phyloP scores from a whole-genome alignment of 2,888 invertebrate species.

The Caprella mutica region DNA sequence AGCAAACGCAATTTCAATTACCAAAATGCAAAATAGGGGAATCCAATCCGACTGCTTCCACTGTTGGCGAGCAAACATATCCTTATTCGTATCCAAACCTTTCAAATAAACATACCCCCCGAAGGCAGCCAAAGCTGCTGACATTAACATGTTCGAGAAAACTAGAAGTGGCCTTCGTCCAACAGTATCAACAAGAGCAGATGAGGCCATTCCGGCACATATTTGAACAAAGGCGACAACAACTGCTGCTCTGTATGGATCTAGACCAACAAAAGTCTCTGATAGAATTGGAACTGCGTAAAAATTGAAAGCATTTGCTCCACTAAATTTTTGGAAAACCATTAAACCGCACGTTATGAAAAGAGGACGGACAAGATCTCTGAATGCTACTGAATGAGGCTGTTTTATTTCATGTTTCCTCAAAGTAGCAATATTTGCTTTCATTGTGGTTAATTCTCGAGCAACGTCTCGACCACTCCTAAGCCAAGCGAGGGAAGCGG shows the following conservation, averaged over 20 bases:
- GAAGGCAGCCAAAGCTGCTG: slow-evolving; percentile 70
- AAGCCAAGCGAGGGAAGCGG: slow-evolving; percentile 63
- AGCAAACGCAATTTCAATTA: slow-evolving; percentile 75
- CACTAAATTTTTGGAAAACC: slow-evolving; percentile 67
- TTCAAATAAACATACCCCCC: slow-evolving; percentile 74
- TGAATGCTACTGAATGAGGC: slow-evolving; percentile 36
- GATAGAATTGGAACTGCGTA: slow-evolving; percentile 77
- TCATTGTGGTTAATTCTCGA: slow-evolving; percentile 58
- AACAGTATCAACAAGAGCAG: slow-evolving; percentile 68
- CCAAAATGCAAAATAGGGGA: slow-evolving; percentile 65
- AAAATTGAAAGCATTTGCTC: slow-evolving; percentile 72
- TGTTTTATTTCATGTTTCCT: slow-evolving; percentile 34
- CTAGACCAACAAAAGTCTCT: slow-evolving; percentile 67
- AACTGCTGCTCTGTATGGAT: slow-evolving; percentile 69
- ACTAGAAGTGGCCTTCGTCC: slow-evolving; percentile 72
- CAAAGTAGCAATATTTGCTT: slow-evolving; percentile 49
- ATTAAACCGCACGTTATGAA: slow-evolving; percentile 72
- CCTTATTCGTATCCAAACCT: slow-evolving; percentile 48
- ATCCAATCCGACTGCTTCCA: slow-evolving; percentile 45
- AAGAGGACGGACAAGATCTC: slow-evolving; percentile 55
- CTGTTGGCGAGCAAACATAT: slow-evolving; percentile 39
- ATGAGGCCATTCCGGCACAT: slow-evolving; percentile 49
- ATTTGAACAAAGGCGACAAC: slow-evolving; percentile 50
- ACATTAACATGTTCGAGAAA: slow-evolving; percentile 72
- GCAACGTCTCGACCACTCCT: slow-evolving; percentile 66